phyloP scores from a whole-genome alignment of 2,113 vertebrate species.

The Trogon melanurus region DNA sequence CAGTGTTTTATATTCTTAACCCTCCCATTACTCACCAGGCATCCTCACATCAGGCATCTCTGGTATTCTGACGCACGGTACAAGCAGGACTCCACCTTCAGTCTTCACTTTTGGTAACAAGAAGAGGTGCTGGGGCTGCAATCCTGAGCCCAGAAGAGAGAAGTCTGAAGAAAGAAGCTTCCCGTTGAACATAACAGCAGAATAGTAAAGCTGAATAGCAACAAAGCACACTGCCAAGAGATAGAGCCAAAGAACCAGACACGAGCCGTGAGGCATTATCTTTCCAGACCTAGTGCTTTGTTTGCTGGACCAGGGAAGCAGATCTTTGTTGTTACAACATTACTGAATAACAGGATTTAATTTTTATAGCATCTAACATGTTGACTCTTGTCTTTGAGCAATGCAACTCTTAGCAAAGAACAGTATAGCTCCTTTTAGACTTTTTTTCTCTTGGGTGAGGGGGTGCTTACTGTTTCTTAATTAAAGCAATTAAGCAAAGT shows the following conservation, averaged over 20 bases:
- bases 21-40: neutral
- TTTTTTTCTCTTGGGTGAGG: neutral
- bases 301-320: neutral
- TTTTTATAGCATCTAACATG: too few relatives aligned
- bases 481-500: neutral
- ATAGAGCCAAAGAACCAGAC: neutral
- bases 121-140: neutral
- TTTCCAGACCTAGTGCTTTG: neutral
- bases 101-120: neutral
- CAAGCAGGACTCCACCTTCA: neutral
- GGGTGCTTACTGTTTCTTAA: neutral
- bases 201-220: neutral
- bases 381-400: neutral
- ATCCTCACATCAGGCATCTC: rapidly evolving
- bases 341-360: neutral
- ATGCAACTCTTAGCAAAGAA: neutral
- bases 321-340: rapidly evolving
- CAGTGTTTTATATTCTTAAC: neutral
- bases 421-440: neutral
- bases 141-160: neutral
- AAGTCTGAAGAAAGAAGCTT: neutral
- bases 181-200: neutral
- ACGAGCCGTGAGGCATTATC: neutral
- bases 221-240: neutral
- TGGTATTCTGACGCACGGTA: neutral